Base-by-base conservation (phyloP, 2,797 vertebrate genomes). In the Pseudochaenichthys georgianus region DNA sequence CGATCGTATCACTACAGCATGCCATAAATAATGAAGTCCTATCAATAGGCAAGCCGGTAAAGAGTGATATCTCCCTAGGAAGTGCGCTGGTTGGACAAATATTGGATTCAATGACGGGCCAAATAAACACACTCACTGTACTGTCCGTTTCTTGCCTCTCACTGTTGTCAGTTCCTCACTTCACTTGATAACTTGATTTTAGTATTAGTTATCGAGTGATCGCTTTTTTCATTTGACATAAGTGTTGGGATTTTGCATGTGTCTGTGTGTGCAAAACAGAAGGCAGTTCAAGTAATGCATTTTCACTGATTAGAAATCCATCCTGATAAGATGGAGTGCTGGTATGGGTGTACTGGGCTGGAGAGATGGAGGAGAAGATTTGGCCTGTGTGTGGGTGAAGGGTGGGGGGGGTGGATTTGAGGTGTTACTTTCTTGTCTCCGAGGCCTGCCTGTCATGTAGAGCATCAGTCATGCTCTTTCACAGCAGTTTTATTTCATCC, bases 401-500 rank as follows among this genome's bases (percentile, higher is more conserved):
- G 11, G 50, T 16, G n/a, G 34, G 12, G 9, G 78, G 78, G 52
- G 59, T 43, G 65, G 54, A 67, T 83, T 84, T 83, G 82, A 92
- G 91, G 89, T 90, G 87, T 89, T 88, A 77, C 87, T 81, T 75
- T 82, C 81, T 80, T 66, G 91, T 94, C 91, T 93, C 91, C 75
- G 74, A 91, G 89, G 89, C 82, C 88, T 72, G 88, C 84, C 88
- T 93, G 91, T 92, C 92, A 91, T 94, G 92, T 92, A 91, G 86
- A 80, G 88, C 90, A 94, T 94, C 93, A 92, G 84, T 94, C 94
- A 94, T 93, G 92, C 91, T 89, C 91, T 93, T 93, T 94, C 82
- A 84, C 81, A 89, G 88, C 87, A 86, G 88, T 92, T 94, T 94
- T 92, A 92, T 93, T 94, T 93, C 88, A 92, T 92, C 91, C 91